Percentiles rank a stretch among this genome's conserved stretches.
Conservation (phyloP, 92 coral and sea anemone species). For the Epizoanthus stellaris region DNA sequence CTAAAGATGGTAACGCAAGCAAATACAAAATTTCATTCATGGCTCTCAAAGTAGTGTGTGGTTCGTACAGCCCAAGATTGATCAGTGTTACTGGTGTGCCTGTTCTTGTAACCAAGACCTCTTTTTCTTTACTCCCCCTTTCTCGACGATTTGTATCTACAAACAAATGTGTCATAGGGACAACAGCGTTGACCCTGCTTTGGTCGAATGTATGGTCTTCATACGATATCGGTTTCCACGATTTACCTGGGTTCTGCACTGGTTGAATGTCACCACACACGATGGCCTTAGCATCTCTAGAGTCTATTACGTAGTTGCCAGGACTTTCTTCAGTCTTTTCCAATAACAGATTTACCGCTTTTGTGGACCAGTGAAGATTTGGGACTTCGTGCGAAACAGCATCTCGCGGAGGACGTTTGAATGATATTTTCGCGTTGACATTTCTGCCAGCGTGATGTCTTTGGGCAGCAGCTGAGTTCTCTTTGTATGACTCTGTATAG, state of each 20-base stretch:
- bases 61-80: constrained; percentile 52
- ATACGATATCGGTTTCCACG: constrained; percentile 45
- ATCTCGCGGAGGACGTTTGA: constrained; percentile 47
- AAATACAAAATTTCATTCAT: constrained; percentile 66
- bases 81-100: constrained; percentile 60
- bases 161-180: constrained; percentile 58
- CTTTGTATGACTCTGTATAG: constrained; percentile 44
- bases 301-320: constrained; percentile 40
- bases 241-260: constrained; percentile 42
- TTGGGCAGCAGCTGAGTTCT: constrained; percentile 30
- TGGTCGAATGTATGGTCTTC: constrained; percentile 64
- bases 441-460: constrained; percentile 50
- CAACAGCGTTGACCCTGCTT: constrained; percentile 57
- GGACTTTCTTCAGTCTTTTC: constrained; percentile 31
- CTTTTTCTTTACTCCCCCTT: background rate
- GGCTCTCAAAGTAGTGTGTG: constrained; percentile 63
- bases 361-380: constrained; percentile 58
- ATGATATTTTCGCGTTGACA: constrained; percentile 44
- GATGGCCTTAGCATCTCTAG: constrained; percentile 54
- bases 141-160: constrained; percentile 2
- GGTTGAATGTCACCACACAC: constrained; percentile 43
- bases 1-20: constrained; percentile 48
- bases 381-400: constrained; percentile 20
- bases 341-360: constrained; percentile 34
- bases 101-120: constrained; percentile 15